Evolutionary conservation across 2,113 vertebrate species (phyloP), one percentile per base, ranked within the genome.

Genomic region (Dipodomys stephensi): DNA sequence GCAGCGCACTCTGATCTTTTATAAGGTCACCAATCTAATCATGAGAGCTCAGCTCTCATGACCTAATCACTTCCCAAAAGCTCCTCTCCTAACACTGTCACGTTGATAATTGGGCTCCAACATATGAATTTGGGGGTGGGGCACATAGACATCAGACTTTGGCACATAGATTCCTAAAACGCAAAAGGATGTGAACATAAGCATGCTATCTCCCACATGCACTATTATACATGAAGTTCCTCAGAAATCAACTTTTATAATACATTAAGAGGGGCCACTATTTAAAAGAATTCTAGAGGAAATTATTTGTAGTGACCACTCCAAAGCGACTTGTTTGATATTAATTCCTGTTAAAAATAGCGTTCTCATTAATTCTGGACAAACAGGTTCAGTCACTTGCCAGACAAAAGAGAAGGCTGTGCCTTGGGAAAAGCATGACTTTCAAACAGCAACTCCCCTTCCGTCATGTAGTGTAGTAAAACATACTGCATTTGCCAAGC

Each of bases 341-440:
- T 60, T 73, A 35, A 83, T 93, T 96, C 94, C 68, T 90, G 15
- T 74, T 94, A 39, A 82, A 84, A 92, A 87, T 35, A 76, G 28
- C 67, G 0, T 57, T n/a, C 30, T 69, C 88, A 67, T 73, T 84
- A 80, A 92, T 89, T 93, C 92, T n/a, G 11, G 77, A 95, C 73
- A 69, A 96, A 96, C 28, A 87, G 93, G 57, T 87, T 96, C 87
- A 95, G 90, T 76, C 76, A 86, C 88, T 88, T 79, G 72, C 44
- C 90, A 95, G 68, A 87, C 67, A 87, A 88, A 87, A 84, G 71
- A 87, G 90, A 91, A 93, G 18, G 39, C 18, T n/a, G 65, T 67
- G 35, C 80, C 18, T 0, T 91, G 77, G 83, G 77, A 94, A 95
- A 7, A 72, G 22, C n/a, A 11, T 72, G 76, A 87, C 83, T 87